Evolutionary conservation across 2,113 vertebrate species (phyloP).

Genomic region (Indicator indicator): DNA sequence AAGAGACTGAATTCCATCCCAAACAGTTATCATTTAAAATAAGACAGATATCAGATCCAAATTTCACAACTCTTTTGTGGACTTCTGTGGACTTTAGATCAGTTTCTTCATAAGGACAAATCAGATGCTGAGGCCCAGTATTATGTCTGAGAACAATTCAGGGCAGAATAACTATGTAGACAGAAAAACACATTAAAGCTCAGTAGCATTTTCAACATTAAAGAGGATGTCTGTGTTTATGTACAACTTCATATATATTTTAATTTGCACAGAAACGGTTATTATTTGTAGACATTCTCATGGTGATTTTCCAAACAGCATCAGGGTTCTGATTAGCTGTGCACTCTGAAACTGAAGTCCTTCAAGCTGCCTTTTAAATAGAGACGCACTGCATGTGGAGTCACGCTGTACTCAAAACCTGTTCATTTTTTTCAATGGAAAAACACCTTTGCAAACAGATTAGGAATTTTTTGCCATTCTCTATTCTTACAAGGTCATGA

Average conservation of each 20-base stretch:
- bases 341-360: not conserved
- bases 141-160: not conserved
- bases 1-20: not conserved
- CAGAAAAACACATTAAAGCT: constrained; percentile 38
- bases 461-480: not conserved
- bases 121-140: not conserved
- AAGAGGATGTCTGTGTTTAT: constrained; percentile 12
- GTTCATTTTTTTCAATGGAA: not conserved
- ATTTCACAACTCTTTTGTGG: not conserved
- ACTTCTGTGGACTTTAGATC: not conserved
- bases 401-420: not conserved
- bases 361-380: not conserved
- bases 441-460: not conserved
- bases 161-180: not conserved
- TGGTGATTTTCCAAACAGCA: not conserved
- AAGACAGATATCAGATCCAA: not conserved
- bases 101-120: not conserved
- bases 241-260: constrained; percentile 24
- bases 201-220: not conserved
- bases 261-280: not conserved
- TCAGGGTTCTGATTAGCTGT: not conserved
- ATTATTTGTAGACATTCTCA: constrained; percentile 44
- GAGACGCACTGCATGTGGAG: not conserved
- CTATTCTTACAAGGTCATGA: not conserved
- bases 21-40: not conserved